phyloP scores from a whole-genome alignment of 2,888 invertebrate genomes.

The Celastrina argiolus region DNA sequence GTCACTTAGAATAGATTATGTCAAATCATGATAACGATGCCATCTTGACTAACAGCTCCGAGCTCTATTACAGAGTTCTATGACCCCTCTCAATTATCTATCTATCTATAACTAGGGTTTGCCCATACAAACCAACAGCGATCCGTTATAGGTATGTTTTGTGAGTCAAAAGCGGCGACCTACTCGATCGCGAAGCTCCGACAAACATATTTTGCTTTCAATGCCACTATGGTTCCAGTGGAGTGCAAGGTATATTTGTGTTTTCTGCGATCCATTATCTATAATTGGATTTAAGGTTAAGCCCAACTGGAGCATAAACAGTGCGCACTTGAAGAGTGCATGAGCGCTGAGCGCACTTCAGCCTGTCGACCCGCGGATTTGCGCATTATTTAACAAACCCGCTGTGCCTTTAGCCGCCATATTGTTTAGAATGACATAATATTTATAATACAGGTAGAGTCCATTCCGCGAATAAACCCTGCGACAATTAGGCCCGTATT shows the following conservation, averaged over 20 bases:
- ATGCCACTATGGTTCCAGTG: background rate
- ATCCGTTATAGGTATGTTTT: background rate
- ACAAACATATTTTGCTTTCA: conserved; percentile 5
- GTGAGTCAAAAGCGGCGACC: background rate
- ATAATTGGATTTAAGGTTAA: conserved; percentile 18
- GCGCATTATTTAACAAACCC: conserved; percentile 53
- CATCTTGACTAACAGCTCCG: too few species aligned
- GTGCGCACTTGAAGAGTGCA: conserved; percentile 70
- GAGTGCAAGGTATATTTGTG: conserved; percentile 8
- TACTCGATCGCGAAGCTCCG: background rate
- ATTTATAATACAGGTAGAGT: too few species aligned
- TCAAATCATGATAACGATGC: too few species aligned
- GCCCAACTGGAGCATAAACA: conserved; percentile 58
- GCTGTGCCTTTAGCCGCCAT: background rate
- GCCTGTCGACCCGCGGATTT: conserved; percentile 17
- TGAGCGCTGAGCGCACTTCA: conserved; percentile 45
- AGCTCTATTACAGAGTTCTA: too few species aligned
- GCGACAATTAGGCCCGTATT: too few species aligned
- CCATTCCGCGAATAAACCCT: too few species aligned
- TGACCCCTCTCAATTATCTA: too few species aligned
- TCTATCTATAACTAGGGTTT: too few species aligned
- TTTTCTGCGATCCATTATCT: conserved; percentile 9
- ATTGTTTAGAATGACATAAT: background rate
- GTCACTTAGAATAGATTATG: too few species aligned
- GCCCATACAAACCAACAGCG: too few species aligned